Evolutionary conservation across 2,797 vertebrate genomes (phyloP).

Genomic region (Trachops cirrhosus): DNA sequence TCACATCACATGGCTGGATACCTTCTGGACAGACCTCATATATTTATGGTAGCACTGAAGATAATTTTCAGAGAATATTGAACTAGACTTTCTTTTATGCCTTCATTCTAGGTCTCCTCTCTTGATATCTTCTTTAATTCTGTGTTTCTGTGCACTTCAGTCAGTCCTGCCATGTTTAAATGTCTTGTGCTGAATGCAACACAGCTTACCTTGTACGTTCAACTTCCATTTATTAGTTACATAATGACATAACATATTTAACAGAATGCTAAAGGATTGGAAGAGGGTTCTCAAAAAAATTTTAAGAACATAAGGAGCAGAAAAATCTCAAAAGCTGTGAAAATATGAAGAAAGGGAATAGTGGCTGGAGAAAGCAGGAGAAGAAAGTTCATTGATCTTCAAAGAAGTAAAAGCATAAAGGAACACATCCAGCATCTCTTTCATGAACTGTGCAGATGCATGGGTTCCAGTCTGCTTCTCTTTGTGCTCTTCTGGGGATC

Average conservation of each 20-base stretch:
- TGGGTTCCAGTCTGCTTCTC: not conserved
- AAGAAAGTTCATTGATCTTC: not conserved
- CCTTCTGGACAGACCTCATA: not conserved
- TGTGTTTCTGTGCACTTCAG: not conserved
- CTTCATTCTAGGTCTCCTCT: not conserved
- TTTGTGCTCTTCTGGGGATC: not conserved
- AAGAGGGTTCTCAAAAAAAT: not conserved
- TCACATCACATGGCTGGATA: not conserved
- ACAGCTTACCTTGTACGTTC: not conserved
- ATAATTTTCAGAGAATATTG: not conserved
- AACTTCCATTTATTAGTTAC: not conserved
- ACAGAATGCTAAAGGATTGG: not conserved
- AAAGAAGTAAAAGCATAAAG: not conserved
- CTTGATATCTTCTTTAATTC: not conserved
- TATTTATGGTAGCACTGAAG: not conserved
- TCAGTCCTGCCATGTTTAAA: not conserved
- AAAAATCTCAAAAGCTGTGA: not conserved
- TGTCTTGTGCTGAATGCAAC: not conserved
- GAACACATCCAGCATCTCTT: not conserved
- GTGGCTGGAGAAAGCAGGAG: not conserved
- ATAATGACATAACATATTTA: not conserved
- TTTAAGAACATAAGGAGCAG: not conserved
- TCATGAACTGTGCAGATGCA: not conserved
- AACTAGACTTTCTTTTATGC: not conserved
- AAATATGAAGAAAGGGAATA: not conserved